phyloP scores from a whole-genome alignment of 2,888 invertebrate genomes.

The Phortica okadai region DNA sequence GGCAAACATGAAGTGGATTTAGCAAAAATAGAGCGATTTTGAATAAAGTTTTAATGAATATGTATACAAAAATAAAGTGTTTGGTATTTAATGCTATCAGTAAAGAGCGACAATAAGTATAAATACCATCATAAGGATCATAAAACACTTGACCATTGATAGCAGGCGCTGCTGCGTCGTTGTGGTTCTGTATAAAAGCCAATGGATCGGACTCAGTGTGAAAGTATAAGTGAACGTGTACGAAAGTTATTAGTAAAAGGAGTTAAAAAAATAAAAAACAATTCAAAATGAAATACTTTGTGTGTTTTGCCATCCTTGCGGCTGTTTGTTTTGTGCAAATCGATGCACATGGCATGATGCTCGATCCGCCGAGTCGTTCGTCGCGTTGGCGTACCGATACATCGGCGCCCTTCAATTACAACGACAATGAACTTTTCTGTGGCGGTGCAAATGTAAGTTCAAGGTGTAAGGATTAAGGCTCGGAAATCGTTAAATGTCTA shows the following conservation, averaged over 20 bases:
- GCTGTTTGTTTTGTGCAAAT: conserved; percentile 55
- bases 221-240: background rate
- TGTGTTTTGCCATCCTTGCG: conserved; percentile 51
- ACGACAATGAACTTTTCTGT: conserved; percentile 79
- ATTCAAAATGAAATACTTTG: conserved; percentile 51
- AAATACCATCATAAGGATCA: no score
- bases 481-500: background rate
- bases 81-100: no score
- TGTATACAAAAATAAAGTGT: no score
- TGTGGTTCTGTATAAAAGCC: background rate
- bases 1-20: no score
- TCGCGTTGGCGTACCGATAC: conserved; percentile 78
- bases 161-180: no score
- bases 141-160: no score
- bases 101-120: no score
- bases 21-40: no score
- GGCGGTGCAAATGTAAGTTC: conserved; percentile 77
- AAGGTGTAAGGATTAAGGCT: background rate
- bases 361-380: conserved; percentile 78
- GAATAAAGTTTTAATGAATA: no score
- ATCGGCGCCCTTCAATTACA: conserved; percentile 77
- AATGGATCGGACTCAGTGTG: background rate
- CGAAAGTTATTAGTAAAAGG: background rate
- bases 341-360: conserved; percentile 78
- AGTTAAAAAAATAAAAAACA: background rate